phyloP scores from a whole-genome alignment of 2,888 invertebrate species.

The Brachynemurus nebulosus region DNA sequence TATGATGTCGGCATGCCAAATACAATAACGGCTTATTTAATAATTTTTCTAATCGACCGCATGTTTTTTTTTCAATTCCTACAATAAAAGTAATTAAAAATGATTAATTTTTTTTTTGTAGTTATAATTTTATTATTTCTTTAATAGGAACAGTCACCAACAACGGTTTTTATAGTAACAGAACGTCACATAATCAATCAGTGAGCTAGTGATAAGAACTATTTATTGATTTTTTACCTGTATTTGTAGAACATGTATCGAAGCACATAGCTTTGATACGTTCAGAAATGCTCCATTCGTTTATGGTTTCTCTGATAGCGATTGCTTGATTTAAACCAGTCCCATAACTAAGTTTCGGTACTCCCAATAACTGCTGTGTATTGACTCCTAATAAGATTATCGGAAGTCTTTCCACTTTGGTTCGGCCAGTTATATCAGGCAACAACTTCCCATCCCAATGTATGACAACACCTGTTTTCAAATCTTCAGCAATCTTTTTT shows the following conservation, averaged over 20 bases:
- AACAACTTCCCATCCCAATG: constrained; percentile 9
- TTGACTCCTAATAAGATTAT: constrained; percentile 7
- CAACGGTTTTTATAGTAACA: no score
- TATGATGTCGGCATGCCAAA: no score
- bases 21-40: no score
- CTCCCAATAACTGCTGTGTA: constrained; percentile 8
- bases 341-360: constrained; percentile 12
- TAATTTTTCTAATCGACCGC: background rate
- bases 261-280: background rate
- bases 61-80: no score
- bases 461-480: constrained; percentile 18
- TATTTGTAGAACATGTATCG: background rate
- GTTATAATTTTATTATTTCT: no score
- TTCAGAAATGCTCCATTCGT: constrained; percentile 5
- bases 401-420: constrained; percentile 7
- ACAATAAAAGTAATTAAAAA: no score
- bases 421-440: background rate
- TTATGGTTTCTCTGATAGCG: constrained; percentile 9
- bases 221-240: no score
- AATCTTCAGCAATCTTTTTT: background rate
- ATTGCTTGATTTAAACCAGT: constrained; percentile 9
- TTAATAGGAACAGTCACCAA: no score
- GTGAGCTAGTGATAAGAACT: no score
- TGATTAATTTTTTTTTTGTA: no score
- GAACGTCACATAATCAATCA: no score